phyloP scores from a whole-genome alignment of 2,797 vertebrate species.

The Lagorchestes hirsutus region DNA sequence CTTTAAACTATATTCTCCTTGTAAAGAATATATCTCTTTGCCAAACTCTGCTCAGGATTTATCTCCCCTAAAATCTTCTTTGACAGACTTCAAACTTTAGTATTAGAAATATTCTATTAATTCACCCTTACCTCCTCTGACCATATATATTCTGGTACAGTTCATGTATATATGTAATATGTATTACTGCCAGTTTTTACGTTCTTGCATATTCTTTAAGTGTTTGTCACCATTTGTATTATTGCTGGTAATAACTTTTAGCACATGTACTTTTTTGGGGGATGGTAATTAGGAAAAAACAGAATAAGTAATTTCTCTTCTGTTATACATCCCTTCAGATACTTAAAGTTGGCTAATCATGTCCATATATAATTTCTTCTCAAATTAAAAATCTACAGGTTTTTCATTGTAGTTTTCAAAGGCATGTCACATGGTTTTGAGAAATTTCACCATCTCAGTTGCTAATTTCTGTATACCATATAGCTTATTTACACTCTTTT shows the following conservation, averaged over 20 bases:
- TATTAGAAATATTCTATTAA: constrained; percentile 23
- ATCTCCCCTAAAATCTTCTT: constrained; percentile 31
- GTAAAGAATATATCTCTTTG: neutral
- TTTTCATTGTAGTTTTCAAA: neutral
- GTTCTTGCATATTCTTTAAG: constrained; percentile 23
- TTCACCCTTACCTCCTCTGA: constrained; percentile 31
- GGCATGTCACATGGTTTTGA: neutral
- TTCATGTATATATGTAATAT: neutral
- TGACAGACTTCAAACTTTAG: constrained; percentile 24
- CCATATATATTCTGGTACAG: constrained; percentile 23
- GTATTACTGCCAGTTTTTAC: neutral
- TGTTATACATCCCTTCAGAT: neutral
- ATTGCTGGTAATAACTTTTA: neutral
- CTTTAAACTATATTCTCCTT: neutral
- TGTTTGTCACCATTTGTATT: constrained; percentile 21
- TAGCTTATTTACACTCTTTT: neutral
- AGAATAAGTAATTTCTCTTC: neutral
- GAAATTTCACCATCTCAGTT: neutral
- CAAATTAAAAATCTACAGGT: neutral
- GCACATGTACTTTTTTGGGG: neutral
- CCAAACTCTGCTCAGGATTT: constrained; percentile 36
- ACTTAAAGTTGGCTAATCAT: neutral
- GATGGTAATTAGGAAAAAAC: neutral
- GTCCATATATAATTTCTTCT: neutral
- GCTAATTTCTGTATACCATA: neutral